These are phyloP conservation scores for Coleophora deauratella DNA, from an alignment of 2,888 invertebrate species.

Conservation along the genomic window DNA sequence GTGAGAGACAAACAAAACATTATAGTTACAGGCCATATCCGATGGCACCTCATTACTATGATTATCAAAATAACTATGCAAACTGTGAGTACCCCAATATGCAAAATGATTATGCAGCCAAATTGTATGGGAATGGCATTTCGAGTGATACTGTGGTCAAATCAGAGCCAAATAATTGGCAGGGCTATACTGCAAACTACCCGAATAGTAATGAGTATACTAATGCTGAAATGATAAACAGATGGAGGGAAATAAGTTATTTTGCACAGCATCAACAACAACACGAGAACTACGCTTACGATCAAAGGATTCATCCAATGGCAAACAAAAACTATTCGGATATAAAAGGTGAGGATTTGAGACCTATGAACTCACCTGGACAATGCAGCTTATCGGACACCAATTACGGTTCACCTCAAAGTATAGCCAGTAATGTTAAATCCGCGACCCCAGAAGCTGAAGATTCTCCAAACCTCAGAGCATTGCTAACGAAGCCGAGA, in stretches of 20 bases:
- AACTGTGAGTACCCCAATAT: conserved; percentile 39
- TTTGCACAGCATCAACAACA: conserved; percentile 52
- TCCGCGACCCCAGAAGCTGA: conserved; percentile 41
- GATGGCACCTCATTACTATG: conserved; percentile 33
- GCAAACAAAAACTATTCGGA: conserved; percentile 28
- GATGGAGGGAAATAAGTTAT: conserved; percentile 53
- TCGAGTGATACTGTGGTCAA: conserved; percentile 38
- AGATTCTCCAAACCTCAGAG: conserved; percentile 74
- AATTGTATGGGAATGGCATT: conserved; percentile 30
- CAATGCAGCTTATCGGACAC: conserved; percentile 50
- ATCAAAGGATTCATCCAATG: conserved; percentile 30
- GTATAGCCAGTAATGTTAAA: conserved; percentile 40
- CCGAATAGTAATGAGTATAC: conserved; percentile 24
- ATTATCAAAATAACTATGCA: conserved; percentile 43
- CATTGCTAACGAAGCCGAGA: conserved; percentile 62
- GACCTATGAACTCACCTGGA: conserved; percentile 49
- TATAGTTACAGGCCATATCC: conserved; percentile 42
- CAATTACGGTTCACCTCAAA: conserved; percentile 56
- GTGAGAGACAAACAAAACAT: conserved; percentile 39
- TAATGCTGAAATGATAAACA: conserved; percentile 46
- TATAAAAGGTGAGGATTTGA: conserved; percentile 36
- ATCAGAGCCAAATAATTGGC: conserved; percentile 48
- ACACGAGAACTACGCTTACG: conserved; percentile 35
- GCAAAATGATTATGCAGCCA: conserved; percentile 30
- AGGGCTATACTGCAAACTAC: conserved; percentile 39